phyloP scores from a whole-genome alignment of 2,888 invertebrate genomes.

The Noctua comes region DNA sequence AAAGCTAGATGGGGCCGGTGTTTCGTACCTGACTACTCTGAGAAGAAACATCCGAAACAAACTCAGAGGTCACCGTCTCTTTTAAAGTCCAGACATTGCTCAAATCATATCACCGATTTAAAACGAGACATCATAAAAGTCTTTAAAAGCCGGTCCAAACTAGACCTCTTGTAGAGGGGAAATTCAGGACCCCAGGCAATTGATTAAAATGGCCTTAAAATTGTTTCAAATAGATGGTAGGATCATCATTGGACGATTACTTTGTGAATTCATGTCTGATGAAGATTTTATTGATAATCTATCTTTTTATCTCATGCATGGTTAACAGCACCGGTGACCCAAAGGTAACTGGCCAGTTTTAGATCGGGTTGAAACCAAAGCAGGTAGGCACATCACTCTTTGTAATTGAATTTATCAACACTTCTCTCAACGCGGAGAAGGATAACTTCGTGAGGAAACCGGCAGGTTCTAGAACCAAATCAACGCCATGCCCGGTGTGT shows the following conservation, averaged over 20 bases:
- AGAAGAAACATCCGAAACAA: too few species aligned
- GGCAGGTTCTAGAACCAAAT: background rate
- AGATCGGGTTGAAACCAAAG: background rate
- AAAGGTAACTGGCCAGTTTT: too few species aligned
- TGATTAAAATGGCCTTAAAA: constrained; percentile 30
- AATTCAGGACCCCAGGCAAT: constrained; percentile 16
- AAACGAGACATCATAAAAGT: background rate
- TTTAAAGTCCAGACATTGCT: too few species aligned
- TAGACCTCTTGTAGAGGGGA: background rate
- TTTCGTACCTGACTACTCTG: too few species aligned
- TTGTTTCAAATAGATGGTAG: background rate
- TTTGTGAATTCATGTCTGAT: background rate
- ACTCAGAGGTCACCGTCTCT: too few species aligned
- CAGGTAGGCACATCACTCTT: background rate
- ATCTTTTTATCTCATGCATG: background rate
- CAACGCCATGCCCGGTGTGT: background rate
- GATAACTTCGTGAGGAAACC: background rate
- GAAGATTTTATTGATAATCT: too few species aligned
- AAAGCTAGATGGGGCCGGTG: too few species aligned
- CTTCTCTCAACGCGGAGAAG: background rate
- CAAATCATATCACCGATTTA: too few species aligned
- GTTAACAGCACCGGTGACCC: background rate
- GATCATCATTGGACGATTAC: background rate
- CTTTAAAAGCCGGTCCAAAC: background rate
- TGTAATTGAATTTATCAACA: background rate